Evolutionary conservation across 2,797 vertebrate genomes (phyloP).

Genomic region (Lacerta agilis): DNA sequence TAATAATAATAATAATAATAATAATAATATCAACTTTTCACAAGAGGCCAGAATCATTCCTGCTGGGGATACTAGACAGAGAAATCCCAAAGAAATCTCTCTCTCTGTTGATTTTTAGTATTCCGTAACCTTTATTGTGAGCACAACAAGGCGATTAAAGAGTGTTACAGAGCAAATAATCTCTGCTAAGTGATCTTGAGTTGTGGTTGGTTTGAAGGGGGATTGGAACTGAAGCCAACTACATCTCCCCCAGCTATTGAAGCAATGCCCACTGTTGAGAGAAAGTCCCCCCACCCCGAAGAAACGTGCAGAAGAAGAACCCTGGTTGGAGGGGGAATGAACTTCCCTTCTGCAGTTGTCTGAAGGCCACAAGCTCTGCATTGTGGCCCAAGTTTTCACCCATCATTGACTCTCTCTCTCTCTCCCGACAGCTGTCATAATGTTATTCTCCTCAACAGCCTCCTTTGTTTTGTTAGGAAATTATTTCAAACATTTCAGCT

Average conservation of each 20-base stretch:
- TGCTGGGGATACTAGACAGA: too few relatives aligned
- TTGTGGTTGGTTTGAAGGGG: neutral
- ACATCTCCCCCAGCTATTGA: neutral
- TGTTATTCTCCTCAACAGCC: slow-evolving; percentile 68
- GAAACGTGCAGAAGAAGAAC: neutral
- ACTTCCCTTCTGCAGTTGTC: slow-evolving; percentile 57
- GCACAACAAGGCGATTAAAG: neutral
- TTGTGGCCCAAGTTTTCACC: slow-evolving; percentile 36
- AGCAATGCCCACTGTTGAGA: neutral
- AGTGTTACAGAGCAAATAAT: neutral
- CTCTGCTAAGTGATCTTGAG: neutral
- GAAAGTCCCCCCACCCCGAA: neutral
- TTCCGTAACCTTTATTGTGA: neutral
- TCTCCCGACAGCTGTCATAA: slow-evolving; percentile 71
- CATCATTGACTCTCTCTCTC: slow-evolving; percentile 56
- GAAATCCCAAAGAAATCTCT: too few relatives aligned
- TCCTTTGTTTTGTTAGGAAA: slow-evolving; percentile 65
- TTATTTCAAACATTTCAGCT: slow-evolving; percentile 60
- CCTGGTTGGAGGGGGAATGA: slow-evolving; percentile 41
- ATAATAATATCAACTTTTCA: too few relatives aligned
- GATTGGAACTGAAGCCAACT: neutral
- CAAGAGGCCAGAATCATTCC: too few relatives aligned
- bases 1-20: too few relatives aligned
- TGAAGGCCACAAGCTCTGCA: rapidly evolving
- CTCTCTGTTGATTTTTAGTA: too few relatives aligned